phyloP scores from a whole-genome alignment of 2,113 vertebrate genomes.

The Cryptomyrus ogoouensis region DNA sequence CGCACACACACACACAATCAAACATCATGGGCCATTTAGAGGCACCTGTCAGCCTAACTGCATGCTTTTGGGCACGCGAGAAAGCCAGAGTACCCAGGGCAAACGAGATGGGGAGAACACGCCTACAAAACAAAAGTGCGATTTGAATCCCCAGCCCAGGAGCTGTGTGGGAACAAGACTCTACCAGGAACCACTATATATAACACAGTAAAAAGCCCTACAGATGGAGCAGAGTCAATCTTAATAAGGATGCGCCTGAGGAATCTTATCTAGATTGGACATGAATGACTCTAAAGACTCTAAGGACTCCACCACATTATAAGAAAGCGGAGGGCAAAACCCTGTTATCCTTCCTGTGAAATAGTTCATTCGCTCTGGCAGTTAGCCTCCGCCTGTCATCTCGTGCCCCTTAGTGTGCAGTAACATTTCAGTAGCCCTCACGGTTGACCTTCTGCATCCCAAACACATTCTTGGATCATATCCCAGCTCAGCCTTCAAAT shows the following conservation, averaged over 20 bases:
- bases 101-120: background rate
- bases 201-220: background rate
- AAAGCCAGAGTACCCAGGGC: background rate
- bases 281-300: background rate
- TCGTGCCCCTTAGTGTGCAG: background rate
- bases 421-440: background rate
- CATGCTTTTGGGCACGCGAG: background rate
- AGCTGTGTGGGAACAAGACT: background rate
- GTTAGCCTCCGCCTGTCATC: background rate
- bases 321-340: background rate
- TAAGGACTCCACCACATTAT: background rate
- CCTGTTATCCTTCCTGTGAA: background rate
- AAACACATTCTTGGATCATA: background rate
- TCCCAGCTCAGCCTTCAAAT: background rate
- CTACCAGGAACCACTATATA: background rate
- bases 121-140: background rate
- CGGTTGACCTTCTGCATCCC: background rate
- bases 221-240: background rate
- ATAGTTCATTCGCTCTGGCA: background rate
- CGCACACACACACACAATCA: background rate
- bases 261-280: background rate
- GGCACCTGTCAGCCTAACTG: background rate
- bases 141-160: background rate
- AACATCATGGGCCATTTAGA: background rate
- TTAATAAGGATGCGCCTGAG: background rate